Evolutionary conservation across 2,113 vertebrate species (phyloP), one percentile per base, ranked within the genome.

Genomic region (Aspiorhynchus laticeps): DNA sequence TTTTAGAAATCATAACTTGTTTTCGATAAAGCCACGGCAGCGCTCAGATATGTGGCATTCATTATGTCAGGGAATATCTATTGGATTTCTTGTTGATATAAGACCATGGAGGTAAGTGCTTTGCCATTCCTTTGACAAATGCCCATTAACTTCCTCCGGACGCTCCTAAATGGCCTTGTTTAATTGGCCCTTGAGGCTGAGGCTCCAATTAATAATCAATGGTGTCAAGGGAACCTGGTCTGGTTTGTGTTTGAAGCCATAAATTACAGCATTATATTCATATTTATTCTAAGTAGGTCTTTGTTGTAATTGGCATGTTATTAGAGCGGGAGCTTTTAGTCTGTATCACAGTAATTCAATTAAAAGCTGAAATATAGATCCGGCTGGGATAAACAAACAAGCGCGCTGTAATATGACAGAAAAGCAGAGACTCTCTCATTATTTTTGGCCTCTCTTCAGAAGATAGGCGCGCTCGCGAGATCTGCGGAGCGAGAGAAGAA

Each of bases 231-330:
- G 94, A 95, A 90, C 86, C 94, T 85, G 95, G 93, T 94, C 95
- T 93, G 95, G 95, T 93, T 93, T 94, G 93, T 96, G 96, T 97
- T 94, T 96, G 95, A 95, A 95, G 95, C 96, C 95, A 98, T 98
- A 97, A 97, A 97, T 97, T 96, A 96, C 94, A 93, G 95, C 95
- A 96, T 97, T 97, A 97, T 96, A 96, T 97, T 97, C 96, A 97
- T 97, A 98, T 97, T 97, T 97, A 97, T 97, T 98, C 95, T 95
- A 95, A 97, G 95, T 96, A 96, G 96, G 96, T 96, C 96, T 95
- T 96, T 96, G 97, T 97, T 97, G 95, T 97, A 98, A 98, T 97
- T 97, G 96, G 97, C 96, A 98, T 96, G 95, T 96, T 96, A 97
- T 96, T 97, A 98, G 97, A 96, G 94, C 92, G 91, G 95, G 94